Percentiles rank a stretch among this genome's conserved stretches.
Evolutionary conservation across 1,140 invertebrate species (phyloP).

Genomic region (Drosophila littoralis): DNA sequence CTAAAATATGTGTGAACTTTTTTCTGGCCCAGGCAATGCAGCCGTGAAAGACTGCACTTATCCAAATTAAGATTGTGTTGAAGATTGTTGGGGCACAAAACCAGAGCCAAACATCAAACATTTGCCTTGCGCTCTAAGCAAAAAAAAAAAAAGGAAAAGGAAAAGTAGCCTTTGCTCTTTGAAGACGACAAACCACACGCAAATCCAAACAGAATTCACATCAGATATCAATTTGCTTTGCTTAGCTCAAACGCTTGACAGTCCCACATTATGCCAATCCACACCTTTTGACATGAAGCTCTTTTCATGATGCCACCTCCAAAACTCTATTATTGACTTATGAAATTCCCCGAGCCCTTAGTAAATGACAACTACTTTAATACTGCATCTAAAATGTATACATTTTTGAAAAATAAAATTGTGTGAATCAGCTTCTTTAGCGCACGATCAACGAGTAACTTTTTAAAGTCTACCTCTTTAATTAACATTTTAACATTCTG

Average conservation of each 20-base stretch:
- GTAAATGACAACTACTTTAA: too few species aligned
- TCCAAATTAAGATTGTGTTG: constrained; percentile 71
- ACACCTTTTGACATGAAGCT: not conserved
- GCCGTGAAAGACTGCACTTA: constrained; percentile 60
- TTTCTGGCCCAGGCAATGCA: constrained; percentile 38
- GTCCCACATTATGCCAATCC: not conserved
- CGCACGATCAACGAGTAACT: too few species aligned
- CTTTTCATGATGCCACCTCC: too few species aligned
- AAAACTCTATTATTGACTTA: too few species aligned
- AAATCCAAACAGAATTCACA: not conserved
- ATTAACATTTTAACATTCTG: too few species aligned
- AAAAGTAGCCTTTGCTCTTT: not conserved
- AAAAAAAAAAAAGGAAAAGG: constrained; percentile 5
- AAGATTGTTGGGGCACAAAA: constrained; percentile 44
- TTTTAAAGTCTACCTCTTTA: too few species aligned
- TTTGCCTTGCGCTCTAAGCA: constrained; percentile 34
- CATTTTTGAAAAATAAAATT: too few species aligned
- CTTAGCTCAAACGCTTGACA: not conserved
- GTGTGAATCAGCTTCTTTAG: too few species aligned
- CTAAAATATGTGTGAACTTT: constrained; percentile 57
- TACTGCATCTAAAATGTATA: too few species aligned
- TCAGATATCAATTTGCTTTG: not conserved
- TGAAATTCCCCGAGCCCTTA: too few species aligned
- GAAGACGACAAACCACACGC: constrained; percentile 8
- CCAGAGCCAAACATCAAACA: constrained; percentile 28